Percentiles rank a stretch among this genome's conserved stretches.
These are phyloP conservation scores for Tillus elongatus DNA, from an alignment of 2,888 invertebrate genomes.

Conservation along the genomic window DNA sequence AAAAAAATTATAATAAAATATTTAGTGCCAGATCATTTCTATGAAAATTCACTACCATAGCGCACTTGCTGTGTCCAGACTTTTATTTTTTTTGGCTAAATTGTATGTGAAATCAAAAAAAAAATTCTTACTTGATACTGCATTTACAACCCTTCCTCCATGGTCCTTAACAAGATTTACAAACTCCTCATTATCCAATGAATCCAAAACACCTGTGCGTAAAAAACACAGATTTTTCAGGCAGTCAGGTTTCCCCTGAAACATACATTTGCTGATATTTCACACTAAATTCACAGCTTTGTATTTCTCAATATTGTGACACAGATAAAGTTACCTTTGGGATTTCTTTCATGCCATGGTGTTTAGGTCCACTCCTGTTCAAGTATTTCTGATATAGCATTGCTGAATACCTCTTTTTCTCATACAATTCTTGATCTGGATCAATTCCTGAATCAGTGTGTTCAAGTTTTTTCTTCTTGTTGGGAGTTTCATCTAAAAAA, in stretches of 20 bases:
- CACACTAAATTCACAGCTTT: neutral
- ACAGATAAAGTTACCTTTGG: conserved; percentile 54
- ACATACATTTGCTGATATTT: conserved; percentile 16
- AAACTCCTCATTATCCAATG: conserved; percentile 75
- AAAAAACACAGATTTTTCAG: conserved; percentile 62
- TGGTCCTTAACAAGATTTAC: conserved; percentile 63
- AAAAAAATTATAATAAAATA: too few relatives aligned
- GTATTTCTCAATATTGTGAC: too few relatives aligned
- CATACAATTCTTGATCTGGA: conserved; percentile 59
- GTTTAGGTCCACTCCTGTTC: conserved; percentile 67
- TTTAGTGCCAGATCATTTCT: too few relatives aligned
- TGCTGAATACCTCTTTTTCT: conserved; percentile 56
- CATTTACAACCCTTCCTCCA: conserved; percentile 68
- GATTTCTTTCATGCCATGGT: conserved; percentile 74
- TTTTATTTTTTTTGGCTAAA: too few relatives aligned
- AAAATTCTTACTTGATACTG: conserved; percentile 53
- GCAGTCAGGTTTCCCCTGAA: conserved; percentile 62
- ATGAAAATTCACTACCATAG: too few relatives aligned
- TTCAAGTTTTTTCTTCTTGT: conserved; percentile 30
- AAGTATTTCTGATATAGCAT: conserved; percentile 67
- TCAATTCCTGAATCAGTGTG: conserved; percentile 38
- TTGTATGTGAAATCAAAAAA: neutral
- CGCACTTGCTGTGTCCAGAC: too few relatives aligned
- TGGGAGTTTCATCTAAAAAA: conserved; percentile 17
- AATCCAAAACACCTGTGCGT: conserved; percentile 81